Base-by-base conservation (phyloP, 64 coral and sea anemone species). In the Pocillopora damicornis region DNA sequence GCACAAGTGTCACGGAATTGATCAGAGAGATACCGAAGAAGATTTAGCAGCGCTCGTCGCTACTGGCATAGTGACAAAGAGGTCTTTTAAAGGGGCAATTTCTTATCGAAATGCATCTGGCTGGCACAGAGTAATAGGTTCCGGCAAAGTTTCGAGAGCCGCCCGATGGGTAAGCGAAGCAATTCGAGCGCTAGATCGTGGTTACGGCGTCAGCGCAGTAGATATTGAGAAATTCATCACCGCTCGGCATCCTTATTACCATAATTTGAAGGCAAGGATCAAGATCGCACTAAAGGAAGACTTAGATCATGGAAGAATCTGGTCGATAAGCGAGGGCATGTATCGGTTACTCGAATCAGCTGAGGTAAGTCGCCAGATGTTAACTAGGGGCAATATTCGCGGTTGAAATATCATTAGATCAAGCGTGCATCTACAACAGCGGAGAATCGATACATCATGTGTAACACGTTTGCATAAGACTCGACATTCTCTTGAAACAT, bases 1-100 rank as follows among this genome's bases (percentile, higher is more conserved):
- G 94, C 91, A 82, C n/a, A 96, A 96, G 88, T 96, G 94, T 93
- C 94, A 96, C 91, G 94, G 94, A 93, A 91, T 96, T 35, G 87
- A 92, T 45, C 88, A 96, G 63, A 89, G 92, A 88, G 94, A 96
- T 56, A 96, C 94, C 23, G 94, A 96, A 67, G 94, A 96, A 73
- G 94, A 96, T 73, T 42, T 96, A 72, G 86, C 89, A 88, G 91
- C 91, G 87, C 91, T 96, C 35, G 88, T 96, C 23, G 77, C 90
- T 22, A 92, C 83, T 74, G 90, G 90, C 56, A 92, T 96, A 71
- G 94, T 96, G 26, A 96, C 91, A 14, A 96, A 91, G 60, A 92
- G 94, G 71, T 96, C 94, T 4, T 96, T 96, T 11, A 96, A 96
- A 89, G 94, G 94, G 9, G 94, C 94, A 61, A 96, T 96, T 75